Evolutionary conservation across 2,888 invertebrate genomes (phyloP), one percentile per base, ranked within the genome.

Genomic region (Lordiphosa fenestrarum): DNA sequence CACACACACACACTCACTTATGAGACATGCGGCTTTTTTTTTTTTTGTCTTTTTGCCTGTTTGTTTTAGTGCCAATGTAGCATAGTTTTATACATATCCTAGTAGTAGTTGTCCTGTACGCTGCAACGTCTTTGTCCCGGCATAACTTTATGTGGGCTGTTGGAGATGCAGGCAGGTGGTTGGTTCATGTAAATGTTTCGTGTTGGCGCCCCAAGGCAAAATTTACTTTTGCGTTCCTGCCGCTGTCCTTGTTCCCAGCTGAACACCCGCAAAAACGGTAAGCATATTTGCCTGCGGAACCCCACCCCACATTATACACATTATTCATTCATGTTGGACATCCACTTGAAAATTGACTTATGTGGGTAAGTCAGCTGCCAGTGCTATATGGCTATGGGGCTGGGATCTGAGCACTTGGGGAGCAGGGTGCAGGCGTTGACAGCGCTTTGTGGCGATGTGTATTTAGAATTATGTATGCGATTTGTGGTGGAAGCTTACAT

Each of bases 41-140:
- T 25, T 25, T 25, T 25, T 6, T 25, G 6, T 25, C 3, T 7
- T 23, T 30, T 10, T 64, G 70, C 61, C 80, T 85, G 80, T 85
- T 80, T 80, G 81, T 80, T 85, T 85, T 80, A 80, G 81, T 85
- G 85, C 71, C 80, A 85, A 80, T 85, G 80, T 80, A 85, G 73
- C 83, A 80, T 85, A 83, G 85, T 85, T 78, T 83, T 85, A 73
- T 84, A 68, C 74, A 84, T 85, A 78, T 82, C 75, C 65, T 62
- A 74, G 72, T 69, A 74, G 72, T 69, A 85, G 68, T 73, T n/a
- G 38, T 35, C 30, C 15, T 35, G 21, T 40, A 19, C 10, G 35
- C 42, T 25, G 67, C 63, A 53, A 66, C 59, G 58, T 64, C 63
- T 71, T 66, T 63, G 69, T 66, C 61, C 58, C 54, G 56, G 47